Base-by-base conservation (phyloP, 2,113 vertebrate species). In the Oncorhynchus mykiss region DNA sequence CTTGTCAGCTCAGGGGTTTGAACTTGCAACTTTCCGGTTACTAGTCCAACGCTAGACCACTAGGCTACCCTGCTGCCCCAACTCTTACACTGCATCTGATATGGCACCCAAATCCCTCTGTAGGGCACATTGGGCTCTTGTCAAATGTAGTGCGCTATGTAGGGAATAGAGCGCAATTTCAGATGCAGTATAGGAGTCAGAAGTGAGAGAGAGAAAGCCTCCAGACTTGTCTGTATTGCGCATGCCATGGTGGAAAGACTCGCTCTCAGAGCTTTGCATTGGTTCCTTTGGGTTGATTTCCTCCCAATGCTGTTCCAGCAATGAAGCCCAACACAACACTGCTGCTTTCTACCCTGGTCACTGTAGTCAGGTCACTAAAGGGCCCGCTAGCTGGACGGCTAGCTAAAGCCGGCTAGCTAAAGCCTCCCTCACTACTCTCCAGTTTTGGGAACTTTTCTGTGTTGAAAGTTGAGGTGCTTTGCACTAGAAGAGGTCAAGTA, bases 251-350 rank as follows among this genome's bases (percentile, higher is more conserved):
- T 14, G 51, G 5, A 7, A 54, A 54, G 51, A 60, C 59, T 60
- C 59, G 59, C 20, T 14, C 59, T 8, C 59, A 60, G 57, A 60
- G 57, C 20, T n/a, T 18, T 60, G 59, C 59, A 6, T 60, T 60
- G 59, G 1, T 20, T 20, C 48, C 45, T 51, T 51, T 51, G 49
- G 49, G 14, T 51, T 16, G 13, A 14, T 51, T 51, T 51, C 11
- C 16, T 74, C 54, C 49, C 82, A 81, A 24, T 66, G 70, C 84
- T 79, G 80, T 72, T 85, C 72, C 72, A 45, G 82, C 81, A 79
- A 82, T 86, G 64, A 69, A 84, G 78, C 69, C 73, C 57, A 74
- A 71, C 75, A 77, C 39, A 72, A 59, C 74, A 72, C 73, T 68
- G 12, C 73, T 71, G 80, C 77, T 78, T 31, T 54, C 71, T 72